A percentile compares a stretch with the other conserved stretches of the same genome.
phyloP scores from a whole-genome alignment of 2,113 vertebrate genomes.

The Perccottus glenii region DNA sequence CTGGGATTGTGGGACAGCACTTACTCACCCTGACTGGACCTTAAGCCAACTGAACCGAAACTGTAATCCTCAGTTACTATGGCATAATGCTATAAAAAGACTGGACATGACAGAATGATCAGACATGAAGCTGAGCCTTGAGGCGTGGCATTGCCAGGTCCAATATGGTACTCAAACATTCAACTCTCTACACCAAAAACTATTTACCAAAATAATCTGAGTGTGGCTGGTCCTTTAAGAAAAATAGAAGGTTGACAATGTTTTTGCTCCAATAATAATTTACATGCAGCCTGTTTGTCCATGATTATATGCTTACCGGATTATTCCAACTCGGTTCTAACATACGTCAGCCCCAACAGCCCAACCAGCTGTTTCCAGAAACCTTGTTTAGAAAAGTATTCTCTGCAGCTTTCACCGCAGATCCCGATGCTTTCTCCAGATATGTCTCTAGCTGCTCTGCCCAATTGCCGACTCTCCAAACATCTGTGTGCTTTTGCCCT shows the following conservation, averaged over 20 bases:
- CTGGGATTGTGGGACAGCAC: background rate
- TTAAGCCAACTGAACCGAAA: background rate
- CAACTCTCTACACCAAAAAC: no score
- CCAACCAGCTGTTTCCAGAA: conserved; percentile 57
- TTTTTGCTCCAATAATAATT: conserved; percentile 1
- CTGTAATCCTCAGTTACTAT: no score
- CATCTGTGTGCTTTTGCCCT: conserved; percentile 43
- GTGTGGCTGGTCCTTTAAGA: background rate
- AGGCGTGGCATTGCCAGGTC: no score
- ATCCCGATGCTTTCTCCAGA: conserved; percentile 47
- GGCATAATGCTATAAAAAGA: no score
- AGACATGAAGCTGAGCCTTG: no score
- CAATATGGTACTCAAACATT: no score
- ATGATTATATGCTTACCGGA: conserved; percentile 18
- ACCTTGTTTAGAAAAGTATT: conserved; percentile 30
- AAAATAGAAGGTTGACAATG: background rate
- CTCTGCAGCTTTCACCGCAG: conserved; percentile 20
- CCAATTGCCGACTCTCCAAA: conserved; percentile 23
- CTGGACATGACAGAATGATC: no score
- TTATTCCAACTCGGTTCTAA: conserved; percentile 43
- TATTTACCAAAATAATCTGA: no score
- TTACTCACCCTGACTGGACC: no score
- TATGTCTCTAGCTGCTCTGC: conserved; percentile 20
- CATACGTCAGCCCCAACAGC: conserved; percentile 22
- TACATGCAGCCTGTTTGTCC: conserved; percentile 7